Conservation (phyloP, 2,113 vertebrate genomes). For the Origma solitaria region DNA sequence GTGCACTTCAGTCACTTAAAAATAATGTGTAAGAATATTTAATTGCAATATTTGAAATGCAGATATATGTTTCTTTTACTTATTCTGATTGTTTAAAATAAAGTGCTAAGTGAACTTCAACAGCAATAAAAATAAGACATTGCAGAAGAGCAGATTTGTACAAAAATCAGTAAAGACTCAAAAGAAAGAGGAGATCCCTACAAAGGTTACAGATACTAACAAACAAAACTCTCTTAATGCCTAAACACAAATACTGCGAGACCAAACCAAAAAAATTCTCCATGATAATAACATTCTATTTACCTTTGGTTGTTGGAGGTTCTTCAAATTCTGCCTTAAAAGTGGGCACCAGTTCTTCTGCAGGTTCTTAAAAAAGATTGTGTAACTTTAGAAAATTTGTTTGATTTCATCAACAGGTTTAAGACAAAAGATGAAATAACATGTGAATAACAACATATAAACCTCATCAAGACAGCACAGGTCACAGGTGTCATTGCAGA, state of each 20-base stretch:
- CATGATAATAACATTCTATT: not conserved
- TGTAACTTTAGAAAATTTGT: constrained; percentile 21
- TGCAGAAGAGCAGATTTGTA: not conserved
- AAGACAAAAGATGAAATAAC: not conserved
- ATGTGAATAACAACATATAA: not conserved
- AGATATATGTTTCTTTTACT: not conserved
- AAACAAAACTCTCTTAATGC: not conserved
- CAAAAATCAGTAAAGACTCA: not conserved
- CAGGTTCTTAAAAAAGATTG: constrained; percentile 71
- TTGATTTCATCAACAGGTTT: not conserved
- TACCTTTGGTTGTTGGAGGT: constrained; percentile 71
- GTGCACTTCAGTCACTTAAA: constrained; percentile 71
- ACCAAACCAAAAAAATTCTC: not conserved
- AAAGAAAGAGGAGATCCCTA: not conserved
- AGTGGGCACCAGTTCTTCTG: constrained; percentile 55
- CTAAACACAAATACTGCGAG: not conserved
- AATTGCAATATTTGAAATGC: not conserved
- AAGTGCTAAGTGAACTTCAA: not conserved
- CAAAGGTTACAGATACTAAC: not conserved
- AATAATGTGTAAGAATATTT: constrained; percentile 49
- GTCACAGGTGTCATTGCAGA: not conserved
- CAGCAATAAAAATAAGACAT: not conserved
- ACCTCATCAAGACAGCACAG: not conserved
- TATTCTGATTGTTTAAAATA: not conserved
- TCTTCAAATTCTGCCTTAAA: constrained; percentile 65